Percentiles rank a stretch among this genome's conserved stretches.
These are phyloP conservation scores for Styela plicata DNA, from an alignment of 23 tunicate species.

Conservation along the genomic window DNA sequence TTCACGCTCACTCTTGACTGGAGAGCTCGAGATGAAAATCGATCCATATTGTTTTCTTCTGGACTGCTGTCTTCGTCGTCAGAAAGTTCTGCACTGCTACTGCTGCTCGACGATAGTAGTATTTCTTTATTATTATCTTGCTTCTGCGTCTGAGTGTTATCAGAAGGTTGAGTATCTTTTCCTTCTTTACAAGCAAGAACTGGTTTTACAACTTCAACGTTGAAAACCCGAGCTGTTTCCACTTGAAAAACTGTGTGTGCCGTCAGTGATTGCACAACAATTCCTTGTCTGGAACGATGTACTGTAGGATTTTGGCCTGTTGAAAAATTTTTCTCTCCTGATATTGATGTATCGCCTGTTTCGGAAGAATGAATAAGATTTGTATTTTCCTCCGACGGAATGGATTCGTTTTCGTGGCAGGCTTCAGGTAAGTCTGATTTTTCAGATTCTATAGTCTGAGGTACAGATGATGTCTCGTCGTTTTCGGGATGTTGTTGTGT, in stretches of 20 bases:
- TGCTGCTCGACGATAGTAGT: background rate
- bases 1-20: conserved; percentile 51
- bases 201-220: background rate
- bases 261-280: background rate
- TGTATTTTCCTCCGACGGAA: background rate
- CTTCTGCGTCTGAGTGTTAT: background rate
- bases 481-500: background rate
- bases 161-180: background rate
- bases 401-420: background rate
- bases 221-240: conserved; percentile 7
- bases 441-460: background rate
- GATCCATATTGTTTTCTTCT: conserved; percentile 43
- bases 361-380: background rate
- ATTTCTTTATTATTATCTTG: background rate
- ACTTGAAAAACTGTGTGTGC: conserved; percentile 2
- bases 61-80: conserved; percentile 27
- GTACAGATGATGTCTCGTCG: background rate
- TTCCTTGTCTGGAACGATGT: background rate
- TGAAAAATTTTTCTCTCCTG: background rate
- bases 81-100: background rate
- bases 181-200: background rate
- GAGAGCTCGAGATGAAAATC: conserved; percentile 36
- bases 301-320: background rate
- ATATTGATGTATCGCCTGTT: background rate
- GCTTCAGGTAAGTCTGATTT: background rate